Base-by-base conservation (phyloP, 2,888 invertebrate genomes). In the Callyntrura guangdongensis region DNA sequence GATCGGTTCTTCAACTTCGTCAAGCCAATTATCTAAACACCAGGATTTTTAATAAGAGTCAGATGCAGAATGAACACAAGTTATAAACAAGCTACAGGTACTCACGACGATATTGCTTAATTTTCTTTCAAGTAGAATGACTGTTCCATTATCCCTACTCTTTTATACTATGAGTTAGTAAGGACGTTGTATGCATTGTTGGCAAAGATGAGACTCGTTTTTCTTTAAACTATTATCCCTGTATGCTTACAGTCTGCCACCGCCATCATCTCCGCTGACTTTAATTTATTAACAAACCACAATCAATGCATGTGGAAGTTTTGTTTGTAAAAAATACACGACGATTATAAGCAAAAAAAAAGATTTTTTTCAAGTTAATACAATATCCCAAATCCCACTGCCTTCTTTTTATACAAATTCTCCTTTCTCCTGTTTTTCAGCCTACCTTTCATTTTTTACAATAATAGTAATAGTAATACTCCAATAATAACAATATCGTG, bases 11-110 rank as follows among this genome's bases (percentile, higher is more conserved):
- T 77, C 27, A 61, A 20, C 69, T 84, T 69, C 45, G 49, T 64
- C 45, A 89, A 74, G 83, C 45, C 83, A 89, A 89, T 89, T 89
- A 89, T 72, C 89, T 83, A 83, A 89, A 89, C 88, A 88, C 83
- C 89, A 89, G 61, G 83, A 84, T 84, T 89, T 84, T 84, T 89
- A 89, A 84, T 89, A 84, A 82, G 72, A 53, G 59, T 27, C 49
- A 77, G 6, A 4, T n/a, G 1, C 5, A 47, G 56, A 79, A 67
- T 17, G 77, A 69, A 69, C 36, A 36, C 25, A n/a, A 20, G 6
- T 27, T 67, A 12, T 14, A 12, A 27, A 22, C 22, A 22, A 67
- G 25, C 67, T 22, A 3, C 20, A 20, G 64, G 1, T 64, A 69
- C 25, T 69, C 36, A 69, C 12, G 3, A 69, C 12, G 3, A 67